Evolutionary conservation across 37 sponge, comb jelly and placozoan genomes (phyloP), one percentile per base, ranked within the genome.

Genomic region (Ianthella basta): DNA sequence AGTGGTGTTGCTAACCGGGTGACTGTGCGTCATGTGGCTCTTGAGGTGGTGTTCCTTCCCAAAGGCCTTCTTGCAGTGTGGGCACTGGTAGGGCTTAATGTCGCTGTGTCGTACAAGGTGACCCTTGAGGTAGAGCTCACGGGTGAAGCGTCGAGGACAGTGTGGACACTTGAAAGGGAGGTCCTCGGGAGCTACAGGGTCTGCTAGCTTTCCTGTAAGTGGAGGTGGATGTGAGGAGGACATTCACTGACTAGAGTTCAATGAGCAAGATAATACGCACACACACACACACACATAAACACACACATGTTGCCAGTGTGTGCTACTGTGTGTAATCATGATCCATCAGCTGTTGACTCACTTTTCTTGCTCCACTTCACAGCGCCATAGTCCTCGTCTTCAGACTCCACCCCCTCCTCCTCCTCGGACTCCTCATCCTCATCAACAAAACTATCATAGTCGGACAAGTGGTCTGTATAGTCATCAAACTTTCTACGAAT

Each of bases 191-290:
- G 50, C 50, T 44, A 8, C 8, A 8, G 50, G 3, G 50, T 44
- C 50, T 44, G 50, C 50, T 8, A 44, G 50, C 50, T 44, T 44
- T 44, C 50, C 50, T 44, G 50, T 8, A 44, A 8, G 50, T 86
- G 13, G 35, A 78, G 1, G 72, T 92, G 33, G 88, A 89, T 0
- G 92, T 88, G 83, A 88, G 88, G 55, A 92, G 88, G 92, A 86
- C 88, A 16, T 89, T 86, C 36, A 79, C 88, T 27, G 29, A 3
- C 3, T 27, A 5, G 4, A 6, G 24, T 5, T 6, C 65, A 29
- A 12, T 10, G 12, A 12, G 8, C 29, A 24, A 4, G 27, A 3
- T 24, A 5, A 24, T 29, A 2, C 8, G 2, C 65, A 29, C 8
- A 30, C 3, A 29, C 8, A 5, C 65, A 29, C 5, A 19, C 72